Conservation (phyloP, 2,888 invertebrate species). For the Andrena bicolor region DNA sequence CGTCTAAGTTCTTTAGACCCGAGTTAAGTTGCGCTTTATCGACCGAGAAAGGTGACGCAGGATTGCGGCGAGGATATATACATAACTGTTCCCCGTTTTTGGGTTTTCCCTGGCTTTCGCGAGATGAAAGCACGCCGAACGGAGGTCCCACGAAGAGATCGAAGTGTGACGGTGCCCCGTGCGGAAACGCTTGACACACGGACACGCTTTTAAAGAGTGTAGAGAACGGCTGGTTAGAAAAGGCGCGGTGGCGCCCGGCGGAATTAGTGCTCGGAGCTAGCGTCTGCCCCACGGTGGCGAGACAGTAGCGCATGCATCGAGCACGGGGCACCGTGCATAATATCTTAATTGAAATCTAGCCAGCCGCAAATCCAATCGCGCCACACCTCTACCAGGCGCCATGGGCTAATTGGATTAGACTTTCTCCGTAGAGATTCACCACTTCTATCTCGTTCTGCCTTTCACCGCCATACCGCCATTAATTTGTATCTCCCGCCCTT, state of each 20-base stretch:
- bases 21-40: neutral
- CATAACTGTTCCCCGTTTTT: neutral
- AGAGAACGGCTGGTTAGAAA: slow-evolving; percentile 28
- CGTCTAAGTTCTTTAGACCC: neutral
- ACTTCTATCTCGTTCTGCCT: slow-evolving; percentile 56
- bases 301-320: slow-evolving; percentile 68
- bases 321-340: slow-evolving; percentile 71
- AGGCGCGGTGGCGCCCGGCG: neutral
- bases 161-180: slow-evolving; percentile 57
- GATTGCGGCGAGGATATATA: slow-evolving; percentile 19
- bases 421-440: slow-evolving; percentile 71
- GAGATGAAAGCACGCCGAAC: neutral
- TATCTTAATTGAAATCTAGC: slow-evolving; percentile 80
- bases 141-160: slow-evolving; percentile 18
- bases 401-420: slow-evolving; percentile 79
- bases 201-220: slow-evolving; percentile 55
- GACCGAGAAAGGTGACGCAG: neutral
- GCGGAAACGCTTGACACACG: slow-evolving; percentile 50
- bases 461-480: slow-evolving; percentile 39
- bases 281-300: slow-evolving; percentile 42
- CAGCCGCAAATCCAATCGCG: slow-evolving; percentile 73
- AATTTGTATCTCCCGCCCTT: slow-evolving; percentile 38
- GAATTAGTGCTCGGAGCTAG: slow-evolving; percentile 52
- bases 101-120: neutral
- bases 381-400: slow-evolving; percentile 70